phyloP scores from a whole-genome alignment of 2,888 invertebrate species.

The Rhogogaster chlorosoma region DNA sequence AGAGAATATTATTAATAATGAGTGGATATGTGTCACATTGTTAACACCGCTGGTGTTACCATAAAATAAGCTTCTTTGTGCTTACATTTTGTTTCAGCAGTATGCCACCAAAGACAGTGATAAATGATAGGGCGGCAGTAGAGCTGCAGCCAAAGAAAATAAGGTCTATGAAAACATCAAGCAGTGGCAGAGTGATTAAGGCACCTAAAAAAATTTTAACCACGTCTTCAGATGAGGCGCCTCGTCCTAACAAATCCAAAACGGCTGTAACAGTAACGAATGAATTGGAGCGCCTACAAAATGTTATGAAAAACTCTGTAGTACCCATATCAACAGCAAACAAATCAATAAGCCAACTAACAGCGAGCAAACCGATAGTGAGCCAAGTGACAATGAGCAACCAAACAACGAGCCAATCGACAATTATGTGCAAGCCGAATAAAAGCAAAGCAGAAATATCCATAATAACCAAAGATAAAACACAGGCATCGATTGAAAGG shows the following conservation, averaged over 20 bases:
- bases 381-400: background rate
- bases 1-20: conserved; percentile 33
- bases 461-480: background rate
- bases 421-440: background rate
- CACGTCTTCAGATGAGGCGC: conserved; percentile 2
- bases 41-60: conserved; percentile 11
- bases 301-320: background rate
- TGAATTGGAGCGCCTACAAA: too few relatives aligned
- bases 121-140: background rate
- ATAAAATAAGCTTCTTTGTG: background rate
- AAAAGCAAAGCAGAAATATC: background rate
- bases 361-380: background rate
- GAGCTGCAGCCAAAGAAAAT: background rate
- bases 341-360: background rate
- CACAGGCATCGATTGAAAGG: background rate
- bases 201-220: conserved; percentile 15
- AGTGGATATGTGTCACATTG: conserved; percentile 20
- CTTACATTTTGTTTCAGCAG: background rate
- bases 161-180: background rate
- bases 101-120: background rate
- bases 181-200: conserved; percentile 1
- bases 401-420: background rate
- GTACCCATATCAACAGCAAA: background rate
- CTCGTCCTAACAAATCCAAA: background rate
- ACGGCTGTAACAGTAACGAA: conserved; percentile 9